Evolutionary conservation across 2,797 vertebrate genomes (phyloP).

Genomic region (Diplodus sargus): DNA sequence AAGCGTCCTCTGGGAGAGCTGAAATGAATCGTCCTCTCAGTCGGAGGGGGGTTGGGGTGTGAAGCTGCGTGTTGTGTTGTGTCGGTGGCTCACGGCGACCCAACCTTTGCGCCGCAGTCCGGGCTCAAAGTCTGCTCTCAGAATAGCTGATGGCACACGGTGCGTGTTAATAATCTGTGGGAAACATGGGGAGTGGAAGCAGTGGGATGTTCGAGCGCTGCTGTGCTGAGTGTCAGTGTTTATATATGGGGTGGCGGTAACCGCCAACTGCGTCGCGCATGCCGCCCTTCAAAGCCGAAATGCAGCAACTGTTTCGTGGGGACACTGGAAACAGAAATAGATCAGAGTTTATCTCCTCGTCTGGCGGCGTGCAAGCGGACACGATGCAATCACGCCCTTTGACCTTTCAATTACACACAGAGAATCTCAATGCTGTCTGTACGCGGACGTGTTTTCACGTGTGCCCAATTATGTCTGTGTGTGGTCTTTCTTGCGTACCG

Average conservation of each 20-base stretch:
- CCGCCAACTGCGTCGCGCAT: constrained; percentile 31
- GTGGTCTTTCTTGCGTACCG: constrained; percentile 59
- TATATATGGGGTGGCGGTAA: constrained; percentile 59
- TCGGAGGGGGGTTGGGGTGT: constrained; percentile 18
- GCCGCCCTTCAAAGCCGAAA: constrained; percentile 59
- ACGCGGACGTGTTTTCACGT: constrained; percentile 18
- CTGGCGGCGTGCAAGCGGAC: constrained; percentile 12
- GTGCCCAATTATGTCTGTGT: constrained; percentile 37
- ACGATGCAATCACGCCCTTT: constrained; percentile 22
- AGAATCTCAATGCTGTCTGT: neutral
- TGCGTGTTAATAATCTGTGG: constrained; percentile 68
- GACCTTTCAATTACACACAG: constrained; percentile 46
- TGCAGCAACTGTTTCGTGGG: constrained; percentile 57
- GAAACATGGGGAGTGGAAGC: constrained; percentile 49
- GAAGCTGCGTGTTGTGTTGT: constrained; percentile 44
- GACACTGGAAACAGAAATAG: constrained; percentile 60
- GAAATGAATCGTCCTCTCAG: constrained; percentile 38
- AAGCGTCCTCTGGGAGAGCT: constrained; percentile 37
- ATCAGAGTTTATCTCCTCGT: constrained; percentile 35
- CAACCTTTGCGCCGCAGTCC: constrained; percentile 55
- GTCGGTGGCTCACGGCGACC: constrained; percentile 18
- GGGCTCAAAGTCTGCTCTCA: constrained; percentile 64
- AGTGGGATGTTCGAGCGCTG: constrained; percentile 33
- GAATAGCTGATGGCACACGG: constrained; percentile 68
- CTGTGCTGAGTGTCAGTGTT: constrained; percentile 48